phyloP scores from a whole-genome alignment of 2,888 invertebrate genomes.

The Ellobium chinense region DNA sequence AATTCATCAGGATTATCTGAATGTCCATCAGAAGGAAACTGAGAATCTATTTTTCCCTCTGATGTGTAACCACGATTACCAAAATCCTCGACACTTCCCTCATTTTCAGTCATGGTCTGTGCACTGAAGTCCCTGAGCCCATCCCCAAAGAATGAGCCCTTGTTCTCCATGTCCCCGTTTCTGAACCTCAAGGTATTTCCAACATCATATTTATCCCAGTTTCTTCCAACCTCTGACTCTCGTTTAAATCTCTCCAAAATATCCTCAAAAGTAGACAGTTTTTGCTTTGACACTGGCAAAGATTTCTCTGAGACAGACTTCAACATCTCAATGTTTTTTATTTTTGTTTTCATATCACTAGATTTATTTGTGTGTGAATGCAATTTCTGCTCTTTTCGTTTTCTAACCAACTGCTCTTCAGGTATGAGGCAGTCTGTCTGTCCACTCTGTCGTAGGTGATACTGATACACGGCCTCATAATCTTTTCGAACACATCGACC shows the following conservation, averaged over 20 bases:
- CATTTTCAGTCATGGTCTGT: neutral
- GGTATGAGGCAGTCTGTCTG: conserved; percentile 21
- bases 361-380: neutral
- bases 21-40: neutral
- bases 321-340: neutral
- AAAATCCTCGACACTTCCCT: neutral
- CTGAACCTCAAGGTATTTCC: neutral
- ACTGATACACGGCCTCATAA: conserved; percentile 47
- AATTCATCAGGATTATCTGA: neutral
- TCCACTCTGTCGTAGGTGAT: conserved; percentile 30
- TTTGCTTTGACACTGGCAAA: neutral
- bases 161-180: neutral
- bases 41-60: no score
- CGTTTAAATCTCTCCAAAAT: neutral
- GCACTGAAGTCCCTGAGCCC: neutral
- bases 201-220: neutral
- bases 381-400: neutral
- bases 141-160: neutral
- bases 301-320: neutral
- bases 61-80: no score
- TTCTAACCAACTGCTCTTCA: neutral
- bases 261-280: no score
- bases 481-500: conserved; percentile 58
- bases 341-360: neutral
- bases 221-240: neutral